Percentiles rank a stretch among this genome's conserved stretches.
phyloP scores from a whole-genome alignment of 2,113 vertebrate genomes.

The Thryonomys swinderianus region DNA sequence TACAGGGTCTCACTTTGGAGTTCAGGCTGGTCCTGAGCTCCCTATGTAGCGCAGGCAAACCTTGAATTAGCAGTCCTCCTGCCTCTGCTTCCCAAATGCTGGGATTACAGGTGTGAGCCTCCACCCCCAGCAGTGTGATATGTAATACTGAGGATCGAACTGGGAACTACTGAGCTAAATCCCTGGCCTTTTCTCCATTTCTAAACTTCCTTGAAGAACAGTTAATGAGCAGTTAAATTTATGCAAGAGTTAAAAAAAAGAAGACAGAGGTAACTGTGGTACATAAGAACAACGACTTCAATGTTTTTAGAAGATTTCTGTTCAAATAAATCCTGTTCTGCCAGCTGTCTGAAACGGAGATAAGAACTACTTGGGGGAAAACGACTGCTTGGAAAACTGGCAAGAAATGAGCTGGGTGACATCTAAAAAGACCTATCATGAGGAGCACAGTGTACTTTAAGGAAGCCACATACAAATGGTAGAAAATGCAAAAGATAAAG shows the following conservation, averaged over 20 bases:
- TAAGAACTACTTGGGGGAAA: neutral
- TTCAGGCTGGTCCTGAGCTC: too few relatives aligned
- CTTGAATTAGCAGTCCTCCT: too few relatives aligned
- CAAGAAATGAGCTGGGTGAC: slow-evolving; percentile 5
- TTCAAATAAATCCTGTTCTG: neutral
- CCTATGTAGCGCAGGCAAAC: too few relatives aligned
- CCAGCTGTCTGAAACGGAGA: neutral
- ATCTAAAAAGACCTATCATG: neutral
- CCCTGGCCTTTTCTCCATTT: too few relatives aligned
- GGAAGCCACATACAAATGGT: neutral
- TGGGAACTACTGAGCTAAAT: too few relatives aligned
- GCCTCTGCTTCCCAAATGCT: too few relatives aligned
- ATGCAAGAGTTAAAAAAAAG: neutral
- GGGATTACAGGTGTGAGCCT: too few relatives aligned
- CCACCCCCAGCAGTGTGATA: too few relatives aligned
- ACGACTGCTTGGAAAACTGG: neutral
- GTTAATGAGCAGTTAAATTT: neutral
- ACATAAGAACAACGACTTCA: neutral
- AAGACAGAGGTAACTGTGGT: neutral
- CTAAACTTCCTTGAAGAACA: neutral
- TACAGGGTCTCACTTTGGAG: too few relatives aligned
- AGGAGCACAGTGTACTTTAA: neutral
- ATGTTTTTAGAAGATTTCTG: neutral
- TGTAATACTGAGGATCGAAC: too few relatives aligned
- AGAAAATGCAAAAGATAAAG: neutral